Evolutionary conservation across 1,140 invertebrate species (phyloP).

Genomic region (Amyelois transitella): DNA sequence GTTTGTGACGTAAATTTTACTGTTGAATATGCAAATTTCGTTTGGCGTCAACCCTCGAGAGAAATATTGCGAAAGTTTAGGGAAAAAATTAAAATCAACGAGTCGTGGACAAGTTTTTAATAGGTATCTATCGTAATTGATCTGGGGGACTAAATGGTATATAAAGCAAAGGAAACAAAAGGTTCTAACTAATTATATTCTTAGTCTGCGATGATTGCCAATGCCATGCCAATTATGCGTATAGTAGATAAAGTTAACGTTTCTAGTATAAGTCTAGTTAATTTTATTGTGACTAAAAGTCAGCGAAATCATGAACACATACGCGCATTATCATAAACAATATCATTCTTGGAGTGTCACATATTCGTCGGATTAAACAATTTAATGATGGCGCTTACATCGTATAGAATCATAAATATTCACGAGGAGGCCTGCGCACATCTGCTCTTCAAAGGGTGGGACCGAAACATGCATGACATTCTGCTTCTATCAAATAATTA

Average conservation of each 20-base stretch:
- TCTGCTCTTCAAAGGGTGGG: slow-evolving; percentile 11
- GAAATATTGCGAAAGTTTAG: slow-evolving; percentile 64
- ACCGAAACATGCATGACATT: slow-evolving; percentile 9
- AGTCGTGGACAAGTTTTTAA: slow-evolving; percentile 50
- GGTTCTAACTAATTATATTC: no score
- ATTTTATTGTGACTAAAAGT: neutral
- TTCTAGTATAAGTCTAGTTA: no score
- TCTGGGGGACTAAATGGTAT: no score
- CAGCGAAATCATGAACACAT: neutral
- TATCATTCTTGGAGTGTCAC: neutral
- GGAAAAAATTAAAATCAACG: slow-evolving; percentile 53
- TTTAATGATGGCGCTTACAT: slow-evolving; percentile 27
- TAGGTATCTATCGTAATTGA: slow-evolving; percentile 44
- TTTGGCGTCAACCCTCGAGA: slow-evolving; percentile 41
- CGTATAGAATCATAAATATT: slow-evolving; percentile 36
- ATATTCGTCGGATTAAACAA: slow-evolving; percentile 19
- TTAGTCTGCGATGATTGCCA: no score
- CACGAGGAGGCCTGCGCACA: slow-evolving; percentile 19
- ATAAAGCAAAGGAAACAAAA: no score
- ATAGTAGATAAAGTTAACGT: no score
- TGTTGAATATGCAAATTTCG: slow-evolving; percentile 63
- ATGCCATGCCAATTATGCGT: no score
- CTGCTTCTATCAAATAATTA: slow-evolving; percentile 1
- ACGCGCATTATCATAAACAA: neutral
- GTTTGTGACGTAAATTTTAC: slow-evolving; percentile 65